Conservation (phyloP, 2,797 vertebrate genomes). For the Lagorchestes hirsutus region DNA sequence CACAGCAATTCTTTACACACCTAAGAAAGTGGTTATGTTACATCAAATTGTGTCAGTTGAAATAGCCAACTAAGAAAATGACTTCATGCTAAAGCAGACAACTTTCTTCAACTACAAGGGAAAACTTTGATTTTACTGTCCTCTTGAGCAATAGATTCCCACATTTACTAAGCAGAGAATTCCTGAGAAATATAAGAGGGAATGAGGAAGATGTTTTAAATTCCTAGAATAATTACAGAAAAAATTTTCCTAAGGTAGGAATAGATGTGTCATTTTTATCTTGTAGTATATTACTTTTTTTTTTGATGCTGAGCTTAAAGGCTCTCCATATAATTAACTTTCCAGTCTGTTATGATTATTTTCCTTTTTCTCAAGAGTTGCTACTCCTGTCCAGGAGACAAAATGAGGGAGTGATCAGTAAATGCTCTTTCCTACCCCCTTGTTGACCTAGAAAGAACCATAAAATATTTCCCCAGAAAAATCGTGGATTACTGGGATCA, state of each 20-base stretch:
- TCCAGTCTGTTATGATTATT: neutral
- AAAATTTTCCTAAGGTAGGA: neutral
- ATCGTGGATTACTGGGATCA: too few relatives aligned
- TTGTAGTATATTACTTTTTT: neutral
- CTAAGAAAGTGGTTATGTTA: neutral
- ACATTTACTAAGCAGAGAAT: neutral
- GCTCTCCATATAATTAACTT: neutral
- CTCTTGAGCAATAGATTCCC: neutral
- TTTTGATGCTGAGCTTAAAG: neutral
- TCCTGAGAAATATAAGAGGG: neutral
- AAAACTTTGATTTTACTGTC: slow-evolving; percentile 16
- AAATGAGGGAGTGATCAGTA: too few relatives aligned
- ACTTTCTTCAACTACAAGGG: neutral
- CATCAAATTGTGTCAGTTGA: neutral
- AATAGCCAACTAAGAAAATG: slow-evolving; percentile 5
- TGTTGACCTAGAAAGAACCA: too few relatives aligned
- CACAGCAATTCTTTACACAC: neutral
- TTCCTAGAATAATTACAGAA: neutral
- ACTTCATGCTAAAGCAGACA: neutral
- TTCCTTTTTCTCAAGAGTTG: neutral
- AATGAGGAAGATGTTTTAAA: neutral
- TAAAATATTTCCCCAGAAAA: too few relatives aligned
- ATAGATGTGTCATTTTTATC: neutral
- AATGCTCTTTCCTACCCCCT: too few relatives aligned
- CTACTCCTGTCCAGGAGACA: too few relatives aligned